phyloP scores from a whole-genome alignment of 2,888 invertebrate species.

The Leucozona laternaria region DNA sequence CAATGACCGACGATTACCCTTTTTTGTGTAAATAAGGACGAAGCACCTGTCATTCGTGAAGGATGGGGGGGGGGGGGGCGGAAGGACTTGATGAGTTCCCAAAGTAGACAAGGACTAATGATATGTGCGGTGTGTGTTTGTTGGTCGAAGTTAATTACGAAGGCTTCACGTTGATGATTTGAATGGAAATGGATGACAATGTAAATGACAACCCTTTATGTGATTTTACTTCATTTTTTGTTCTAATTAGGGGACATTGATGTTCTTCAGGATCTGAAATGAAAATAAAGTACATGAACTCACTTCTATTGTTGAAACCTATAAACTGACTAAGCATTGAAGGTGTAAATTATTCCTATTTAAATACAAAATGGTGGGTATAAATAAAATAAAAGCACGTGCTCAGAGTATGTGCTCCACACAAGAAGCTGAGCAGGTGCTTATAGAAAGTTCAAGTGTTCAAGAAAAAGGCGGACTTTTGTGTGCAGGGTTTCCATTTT shows the following conservation, averaged over 20 bases:
- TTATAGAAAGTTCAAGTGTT: too few species aligned
- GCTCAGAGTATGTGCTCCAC: too few species aligned
- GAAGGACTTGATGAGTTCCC: conserved; percentile 1
- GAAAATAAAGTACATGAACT: background rate
- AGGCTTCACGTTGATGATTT: conserved; percentile 3
- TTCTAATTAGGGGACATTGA: background rate
- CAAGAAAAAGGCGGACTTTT: too few species aligned
- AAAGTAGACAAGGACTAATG: conserved; percentile 28
- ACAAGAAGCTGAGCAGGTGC: too few species aligned
- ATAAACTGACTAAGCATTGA: background rate
- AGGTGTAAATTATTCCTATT: too few species aligned
- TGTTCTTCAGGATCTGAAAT: background rate
- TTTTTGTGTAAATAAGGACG: conserved; percentile 22
- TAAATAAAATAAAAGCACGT: too few species aligned
- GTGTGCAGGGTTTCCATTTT: too few species aligned
- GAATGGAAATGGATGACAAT: conserved; percentile 1
- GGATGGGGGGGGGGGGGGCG: background rate
- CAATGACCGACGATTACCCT: conserved; percentile 18
- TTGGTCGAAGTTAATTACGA: conserved; percentile 14
- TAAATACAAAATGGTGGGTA: too few species aligned
- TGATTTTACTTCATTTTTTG: background rate
- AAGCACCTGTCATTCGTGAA: background rate
- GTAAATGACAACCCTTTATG: conserved; percentile 10
- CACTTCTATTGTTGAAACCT: background rate
- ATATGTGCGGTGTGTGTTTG: background rate